Percentiles rank a stretch among this genome's conserved stretches.
These are phyloP conservation scores for Aplocera efformata DNA, from an alignment of 2,888 invertebrate species.

Conservation along the genomic window DNA sequence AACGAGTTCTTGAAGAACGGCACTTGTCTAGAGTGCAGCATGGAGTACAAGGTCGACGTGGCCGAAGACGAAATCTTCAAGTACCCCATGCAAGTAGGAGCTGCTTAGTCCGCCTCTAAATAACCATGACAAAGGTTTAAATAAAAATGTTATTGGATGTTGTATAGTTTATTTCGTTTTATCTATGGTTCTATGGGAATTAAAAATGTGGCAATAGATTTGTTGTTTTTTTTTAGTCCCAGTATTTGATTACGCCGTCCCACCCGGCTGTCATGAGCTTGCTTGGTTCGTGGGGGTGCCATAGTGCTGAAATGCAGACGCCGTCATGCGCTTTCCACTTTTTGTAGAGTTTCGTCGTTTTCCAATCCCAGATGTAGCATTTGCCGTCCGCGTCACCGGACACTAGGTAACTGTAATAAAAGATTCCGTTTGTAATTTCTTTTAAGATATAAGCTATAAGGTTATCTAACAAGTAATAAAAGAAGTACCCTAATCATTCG, in stretches of 20 bases:
- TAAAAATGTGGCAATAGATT: slow-evolving; percentile 47
- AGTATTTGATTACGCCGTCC: slow-evolving; percentile 99
- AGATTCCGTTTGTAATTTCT: slow-evolving; percentile 10
- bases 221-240: slow-evolving; percentile 87
- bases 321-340: slow-evolving; percentile 99
- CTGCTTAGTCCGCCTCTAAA: slow-evolving; percentile 46
- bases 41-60: slow-evolving; percentile 70
- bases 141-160: slow-evolving; percentile 44
- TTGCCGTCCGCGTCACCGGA: slow-evolving; percentile 99
- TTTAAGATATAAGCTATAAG: no score
- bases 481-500: no score
- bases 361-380: slow-evolving; percentile 99
- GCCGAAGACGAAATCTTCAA: slow-evolving; percentile 60
- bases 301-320: slow-evolving; percentile 95
- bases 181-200: slow-evolving; percentile 55
- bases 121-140: slow-evolving; percentile 38
- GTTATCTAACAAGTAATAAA: no score
- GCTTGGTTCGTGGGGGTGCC: slow-evolving; percentile 99
- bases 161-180: slow-evolving; percentile 54
- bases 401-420: slow-evolving; percentile 90
- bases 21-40: slow-evolving; percentile 69
- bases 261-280: slow-evolving; percentile 98
- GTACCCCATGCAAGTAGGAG: slow-evolving; percentile 52
- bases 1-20: slow-evolving; percentile 77
- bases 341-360: slow-evolving; percentile 97